Evolutionary conservation across 2,888 invertebrate genomes (phyloP), one percentile per base, ranked within the genome.

Genomic region (Morpho achilles): DNA sequence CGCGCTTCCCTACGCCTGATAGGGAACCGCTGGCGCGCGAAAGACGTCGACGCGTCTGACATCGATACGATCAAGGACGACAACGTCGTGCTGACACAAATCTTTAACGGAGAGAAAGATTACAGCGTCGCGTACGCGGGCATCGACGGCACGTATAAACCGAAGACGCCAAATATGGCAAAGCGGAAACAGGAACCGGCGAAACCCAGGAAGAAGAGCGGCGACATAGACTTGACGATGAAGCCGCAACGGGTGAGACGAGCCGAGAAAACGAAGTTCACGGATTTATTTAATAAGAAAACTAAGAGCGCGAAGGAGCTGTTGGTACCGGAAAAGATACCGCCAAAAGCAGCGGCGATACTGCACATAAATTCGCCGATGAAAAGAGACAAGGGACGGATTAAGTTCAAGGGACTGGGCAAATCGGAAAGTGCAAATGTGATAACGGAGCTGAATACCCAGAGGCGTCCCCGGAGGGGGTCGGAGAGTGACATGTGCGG

Each of bases 1-100:
- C 92, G 95, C 71, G 93, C 94, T 68, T 94, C 94, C 67, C 83
- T 95, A 68, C 92, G 94, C 67, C 80, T 93, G 76, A 92, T 95
- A 61, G 92, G 93, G 62, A 91, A 92, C 71, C 93, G 93, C 77
- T 92, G 93, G 86, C 91, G 92, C 69, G 76, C 74, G 56, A 88
- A 87, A 63, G 89, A 87, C 68, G 89, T 87, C 52, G 83, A 82
- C 58, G 65, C 79, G 8, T 63, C 76, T 42, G 84, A 82, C 48
- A 72, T 81, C 32, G 80, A 85, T 45, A 74, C 77, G 44, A 74
- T 84, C 63, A 86, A 86, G 68, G 79, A 75, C 56, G 87, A 80
- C 63, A 80, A 87, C 45, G 74, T 86, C 45, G 74, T 86, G 64
- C 66, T 83, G 3, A 81, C 82, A 46, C 87, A 80, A 62, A 81